Evolutionary conservation across 2,113 vertebrate genomes (phyloP).

Genomic region (Stigmatopora nigra): DNA sequence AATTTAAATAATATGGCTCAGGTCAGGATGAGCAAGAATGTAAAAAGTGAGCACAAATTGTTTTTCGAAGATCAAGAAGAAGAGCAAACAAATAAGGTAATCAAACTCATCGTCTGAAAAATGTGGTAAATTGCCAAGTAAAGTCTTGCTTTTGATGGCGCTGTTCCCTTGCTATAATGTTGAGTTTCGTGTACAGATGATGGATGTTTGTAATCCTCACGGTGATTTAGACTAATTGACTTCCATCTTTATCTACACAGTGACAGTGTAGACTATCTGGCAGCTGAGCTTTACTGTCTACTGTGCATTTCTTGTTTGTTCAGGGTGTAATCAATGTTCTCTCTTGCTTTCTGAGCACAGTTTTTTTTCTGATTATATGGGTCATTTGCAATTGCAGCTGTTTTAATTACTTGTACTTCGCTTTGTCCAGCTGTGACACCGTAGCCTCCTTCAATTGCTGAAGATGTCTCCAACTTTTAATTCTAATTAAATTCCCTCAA

Average conservation of each 20-base stretch:
- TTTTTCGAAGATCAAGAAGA: too few relatives aligned
- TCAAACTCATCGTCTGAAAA: neutral
- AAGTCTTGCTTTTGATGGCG: neutral
- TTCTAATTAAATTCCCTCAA: neutral
- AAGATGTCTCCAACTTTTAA: slow-evolving; percentile 15
- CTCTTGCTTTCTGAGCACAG: slow-evolving; percentile 5
- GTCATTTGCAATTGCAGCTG: slow-evolving; percentile 35
- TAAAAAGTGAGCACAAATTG: too few relatives aligned
- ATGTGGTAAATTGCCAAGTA: neutral
- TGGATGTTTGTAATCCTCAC: neutral
- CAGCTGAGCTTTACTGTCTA: neutral
- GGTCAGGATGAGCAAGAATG: too few relatives aligned
- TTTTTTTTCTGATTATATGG: slow-evolving; percentile 10
- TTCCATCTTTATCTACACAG: neutral
- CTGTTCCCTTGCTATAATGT: neutral
- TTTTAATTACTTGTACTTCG: slow-evolving; percentile 37
- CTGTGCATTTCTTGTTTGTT: neutral
- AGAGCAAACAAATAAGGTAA: too few relatives aligned
- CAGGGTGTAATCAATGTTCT: slow-evolving; percentile 9
- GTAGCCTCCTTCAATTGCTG: neutral
- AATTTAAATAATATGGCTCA: too few relatives aligned
- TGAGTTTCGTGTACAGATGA: neutral
- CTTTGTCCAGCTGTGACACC: slow-evolving; percentile 38
- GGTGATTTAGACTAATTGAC: neutral
- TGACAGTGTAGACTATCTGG: neutral